phyloP scores from a whole-genome alignment of 2,797 vertebrate species.

The Nasua narica region DNA sequence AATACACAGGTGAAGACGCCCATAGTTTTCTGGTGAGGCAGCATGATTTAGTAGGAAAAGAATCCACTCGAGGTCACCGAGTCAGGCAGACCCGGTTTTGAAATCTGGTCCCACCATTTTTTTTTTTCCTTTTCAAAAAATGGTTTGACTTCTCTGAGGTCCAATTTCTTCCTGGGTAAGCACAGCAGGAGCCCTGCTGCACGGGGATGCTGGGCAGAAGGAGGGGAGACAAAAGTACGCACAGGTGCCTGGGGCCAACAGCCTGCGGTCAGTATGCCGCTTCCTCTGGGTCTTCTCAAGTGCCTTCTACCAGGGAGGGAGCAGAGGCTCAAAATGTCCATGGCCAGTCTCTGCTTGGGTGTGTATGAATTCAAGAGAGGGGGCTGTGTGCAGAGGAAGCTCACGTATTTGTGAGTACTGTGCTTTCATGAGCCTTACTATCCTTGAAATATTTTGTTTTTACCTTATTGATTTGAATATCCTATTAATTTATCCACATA shows the following conservation, averaged over 20 bases:
- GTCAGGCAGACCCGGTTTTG: neutral
- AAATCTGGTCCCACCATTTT: neutral
- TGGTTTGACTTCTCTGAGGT: neutral
- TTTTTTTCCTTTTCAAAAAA: neutral
- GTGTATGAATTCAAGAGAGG: neutral
- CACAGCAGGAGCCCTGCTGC: neutral
- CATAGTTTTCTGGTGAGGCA: neutral
- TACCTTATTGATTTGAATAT: conserved; percentile 45
- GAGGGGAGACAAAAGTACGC: neutral
- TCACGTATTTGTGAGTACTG: neutral
- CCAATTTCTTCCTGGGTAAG: neutral
- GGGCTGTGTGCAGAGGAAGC: neutral
- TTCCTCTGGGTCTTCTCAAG: neutral
- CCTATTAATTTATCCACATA: neutral
- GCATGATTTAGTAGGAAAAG: neutral
- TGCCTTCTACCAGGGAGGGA: neutral
- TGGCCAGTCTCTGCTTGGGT: neutral
- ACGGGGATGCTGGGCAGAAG: neutral
- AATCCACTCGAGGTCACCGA: neutral
- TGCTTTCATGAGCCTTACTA: neutral
- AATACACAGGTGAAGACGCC: neutral
- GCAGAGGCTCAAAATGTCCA: neutral
- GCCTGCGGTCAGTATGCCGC: neutral
- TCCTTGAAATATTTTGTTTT: conserved; percentile 42
- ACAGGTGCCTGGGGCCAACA: neutral